Base-by-base conservation (phyloP, 2,797 vertebrate species). In the Malurus leucopterus region DNA sequence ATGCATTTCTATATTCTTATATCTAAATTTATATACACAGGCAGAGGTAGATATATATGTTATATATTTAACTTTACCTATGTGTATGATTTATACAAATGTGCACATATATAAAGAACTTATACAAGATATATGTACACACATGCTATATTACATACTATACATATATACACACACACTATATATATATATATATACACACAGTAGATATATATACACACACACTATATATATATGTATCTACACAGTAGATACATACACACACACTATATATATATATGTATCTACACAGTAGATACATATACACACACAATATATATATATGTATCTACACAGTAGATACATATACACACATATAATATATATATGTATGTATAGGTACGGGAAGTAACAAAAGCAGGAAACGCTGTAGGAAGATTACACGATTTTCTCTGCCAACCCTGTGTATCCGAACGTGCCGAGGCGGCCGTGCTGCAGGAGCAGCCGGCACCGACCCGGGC, bases 131-230 rank as follows among this genome's bases (percentile, higher is more conserved):
- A 55, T 24, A 17, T 29, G 41, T 34, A 18, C 4, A 58, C 16
- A 19, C 16, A 38, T 16, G 27, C 9, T 9, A 29, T 7, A 59
- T 13, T 13, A 65, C 13, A 34, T 29, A 41, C 13, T 13, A n/a
- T 16, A 30, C 10, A 63, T 29, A 6, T 13, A 19, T 32, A 29
- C 34, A 53, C 30, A 49, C 23, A 49, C 21, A 23, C 13, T 17
- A 4, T 9, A 26, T 3, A 12, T 13, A 12, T 11, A 15, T 11
- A 32, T 2, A 19, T 4, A 13, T n/a, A n/a, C n/a, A n/a, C n/a
- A n/a, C n/a, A n/a, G n/a, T n/a, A n/a, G n/a, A n/a, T n/a, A n/a
- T 4, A 19, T 6, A 46, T 10, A 22, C 6, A 47, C 13, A 47
- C 23, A 47, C 6, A 49, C 15, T 17, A 4, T 9, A 20, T 3